A percentile compares a stretch with the other conserved stretches of the same genome.
Conservation (phyloP, 2,888 invertebrate genomes). For the Unio pictorum region DNA sequence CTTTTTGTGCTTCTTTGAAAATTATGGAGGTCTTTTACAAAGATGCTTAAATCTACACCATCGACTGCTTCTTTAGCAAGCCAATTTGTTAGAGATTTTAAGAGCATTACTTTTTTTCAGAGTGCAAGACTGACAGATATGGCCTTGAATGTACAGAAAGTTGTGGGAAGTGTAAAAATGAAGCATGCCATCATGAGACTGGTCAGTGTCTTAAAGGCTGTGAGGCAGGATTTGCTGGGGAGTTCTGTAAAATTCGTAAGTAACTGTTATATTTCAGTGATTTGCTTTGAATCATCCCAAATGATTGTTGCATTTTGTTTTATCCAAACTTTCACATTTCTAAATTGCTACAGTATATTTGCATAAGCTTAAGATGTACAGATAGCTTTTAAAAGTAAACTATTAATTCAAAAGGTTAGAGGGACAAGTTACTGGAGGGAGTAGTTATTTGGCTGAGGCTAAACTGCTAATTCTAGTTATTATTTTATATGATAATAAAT, state of each 20-base stretch:
- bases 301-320: slow-evolving; percentile 3
- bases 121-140: slow-evolving; percentile 32
- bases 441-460: too few species aligned
- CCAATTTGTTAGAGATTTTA: neutral
- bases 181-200: slow-evolving; percentile 42
- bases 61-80: neutral
- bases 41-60: too few species aligned
- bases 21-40: too few species aligned
- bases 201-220: slow-evolving; percentile 50
- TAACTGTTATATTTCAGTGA: neutral
- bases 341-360: too few species aligned
- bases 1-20: too few species aligned
- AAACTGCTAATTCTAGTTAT: too few species aligned
- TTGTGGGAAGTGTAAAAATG: slow-evolving; percentile 40
- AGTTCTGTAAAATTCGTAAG: slow-evolving; percentile 44
- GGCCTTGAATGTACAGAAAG: slow-evolving; percentile 33
- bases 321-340: too few species aligned
- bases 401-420: too few species aligned
- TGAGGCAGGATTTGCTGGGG: slow-evolving; percentile 43
- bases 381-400: too few species aligned
- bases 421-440: too few species aligned
- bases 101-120: slow-evolving; percentile 13
- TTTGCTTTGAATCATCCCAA: slow-evolving; percentile 9
- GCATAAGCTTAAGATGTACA: too few species aligned
- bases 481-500: too few species aligned